Evolutionary conservation across 1,140 invertebrate genomes (phyloP).

Genomic region (Drosophila ananassae): DNA sequence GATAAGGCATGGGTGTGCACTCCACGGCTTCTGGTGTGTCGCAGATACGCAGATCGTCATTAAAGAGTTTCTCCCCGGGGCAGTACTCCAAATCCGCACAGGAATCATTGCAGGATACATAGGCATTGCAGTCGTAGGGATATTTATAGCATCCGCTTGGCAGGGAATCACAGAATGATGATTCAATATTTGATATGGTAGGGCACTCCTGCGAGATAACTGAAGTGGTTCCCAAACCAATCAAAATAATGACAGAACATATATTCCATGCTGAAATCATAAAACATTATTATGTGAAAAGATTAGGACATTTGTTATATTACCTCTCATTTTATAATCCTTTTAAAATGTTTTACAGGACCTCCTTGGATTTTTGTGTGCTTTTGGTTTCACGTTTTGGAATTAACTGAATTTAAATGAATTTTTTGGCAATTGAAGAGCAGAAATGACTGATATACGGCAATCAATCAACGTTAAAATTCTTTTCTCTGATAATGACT

Average conservation of each 20-base stretch:
- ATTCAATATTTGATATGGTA: not conserved
- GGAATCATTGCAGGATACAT: slow-evolving; percentile 44
- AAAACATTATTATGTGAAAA: not conserved
- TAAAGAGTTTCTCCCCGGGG: slow-evolving; percentile 43
- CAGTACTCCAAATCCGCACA: slow-evolving; percentile 47
- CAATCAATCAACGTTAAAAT: slow-evolving; percentile 10
- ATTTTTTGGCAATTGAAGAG: slow-evolving; percentile 17
- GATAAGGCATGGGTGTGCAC: slow-evolving; percentile 20
- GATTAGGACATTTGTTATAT: too few species aligned
- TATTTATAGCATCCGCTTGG: slow-evolving; percentile 47
- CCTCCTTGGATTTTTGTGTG: not conserved
- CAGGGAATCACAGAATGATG: slow-evolving; percentile 10
- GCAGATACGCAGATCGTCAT: slow-evolving; percentile 44
- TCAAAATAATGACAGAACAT: not conserved
- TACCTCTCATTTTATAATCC: slow-evolving; percentile 1
- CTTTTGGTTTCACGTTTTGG: not conserved
- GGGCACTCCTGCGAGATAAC: not conserved
- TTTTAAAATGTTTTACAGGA: not conserved
- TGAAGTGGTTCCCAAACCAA: not conserved
- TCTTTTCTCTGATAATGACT: slow-evolving; percentile 31
- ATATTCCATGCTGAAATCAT: not conserved
- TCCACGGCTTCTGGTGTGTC: slow-evolving; percentile 61
- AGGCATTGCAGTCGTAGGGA: slow-evolving; percentile 55
- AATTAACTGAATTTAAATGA: slow-evolving; percentile 21
- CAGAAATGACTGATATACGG: slow-evolving; percentile 12